Evolutionary conservation across 2,888 invertebrate genomes (phyloP), one percentile per base, ranked within the genome.

Genomic region (Melipona beecheii): DNA sequence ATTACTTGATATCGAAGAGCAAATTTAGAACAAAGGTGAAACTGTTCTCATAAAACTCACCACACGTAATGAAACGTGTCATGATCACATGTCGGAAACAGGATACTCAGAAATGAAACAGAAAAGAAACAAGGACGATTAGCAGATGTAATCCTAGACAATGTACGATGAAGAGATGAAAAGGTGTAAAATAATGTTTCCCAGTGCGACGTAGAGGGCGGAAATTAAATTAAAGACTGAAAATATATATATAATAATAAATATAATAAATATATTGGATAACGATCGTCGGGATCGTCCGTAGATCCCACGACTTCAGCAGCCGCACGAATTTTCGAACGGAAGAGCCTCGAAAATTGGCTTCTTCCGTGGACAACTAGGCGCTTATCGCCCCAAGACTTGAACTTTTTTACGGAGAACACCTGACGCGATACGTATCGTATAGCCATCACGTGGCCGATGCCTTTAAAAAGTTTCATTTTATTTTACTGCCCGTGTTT

Each of bases 91-190:
- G 4, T 31, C 31, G 3, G 43, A 64, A 64, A 84, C 19, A 50
- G 60, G 70, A 54, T 89, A 89, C 89, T 89, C 88, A n/a, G n/a
- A n/a, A n/a, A n/a, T 89, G 76, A 65, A 88, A 89, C 89, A 89
- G 50, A 90, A 73, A 49, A 84, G 70, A 74, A 52, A 54, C 17
- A 66, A 70, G 36, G n/a, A 5, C 2, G n/a, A 24, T 84, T 79
- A 84, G 56, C 78, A 2, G 36, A 58, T 24, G 9, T 4, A 17
- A 54, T 24, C 24, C 2, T 15, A 36, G 13, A 4, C 5, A 62
- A 15, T 2, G 66, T 4, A 15, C 24, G 64, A 60, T 17, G 31
- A 27, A 71, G 13, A 73, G 70, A 82, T 70, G 64, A 81, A 69
- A 73, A 52, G 58, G 21, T 31, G 27, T 9, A n/a, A 21, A 21